Percentiles rank a stretch among this genome's conserved stretches.
These are phyloP conservation scores for Gadus macrocephalus DNA, from an alignment of 2,113 vertebrate genomes.

Conservation along the genomic window DNA sequence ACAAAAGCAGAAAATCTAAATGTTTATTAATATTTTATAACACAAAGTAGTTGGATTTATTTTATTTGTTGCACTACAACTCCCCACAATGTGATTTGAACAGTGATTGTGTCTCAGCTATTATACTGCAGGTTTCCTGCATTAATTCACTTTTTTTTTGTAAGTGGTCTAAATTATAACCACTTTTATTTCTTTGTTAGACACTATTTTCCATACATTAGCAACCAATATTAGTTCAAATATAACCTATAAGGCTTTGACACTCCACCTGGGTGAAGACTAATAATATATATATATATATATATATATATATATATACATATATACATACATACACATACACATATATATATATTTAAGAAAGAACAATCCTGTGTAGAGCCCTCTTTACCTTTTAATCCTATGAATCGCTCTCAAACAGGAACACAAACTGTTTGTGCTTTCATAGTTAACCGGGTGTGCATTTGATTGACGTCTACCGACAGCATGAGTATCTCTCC, in stretches of 20 bases:
- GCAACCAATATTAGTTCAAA: conserved; percentile 44
- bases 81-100: conserved; percentile 18
- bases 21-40: conserved; percentile 28
- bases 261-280: conserved; percentile 78
- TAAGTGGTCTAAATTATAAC: no score
- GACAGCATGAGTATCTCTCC: no score
- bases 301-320: conserved; percentile 6
- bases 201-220: conserved; percentile 25
- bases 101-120: conserved; percentile 15
- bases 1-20: not conserved
- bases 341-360: not conserved
- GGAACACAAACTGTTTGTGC: not conserved
- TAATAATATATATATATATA: conserved; percentile 30
- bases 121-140: not conserved
- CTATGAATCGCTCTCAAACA: not conserved
- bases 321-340: not conserved
- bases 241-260: conserved; percentile 84
- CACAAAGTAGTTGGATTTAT: conserved; percentile 10
- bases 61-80: not conserved
- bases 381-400: no score
- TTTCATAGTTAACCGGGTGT: no score
- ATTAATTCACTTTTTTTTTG: not conserved
- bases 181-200: not conserved
- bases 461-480: no score
- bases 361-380: no score